Conservation (phyloP, 2,888 invertebrate genomes). For the Amblyjoppa proteus region DNA sequence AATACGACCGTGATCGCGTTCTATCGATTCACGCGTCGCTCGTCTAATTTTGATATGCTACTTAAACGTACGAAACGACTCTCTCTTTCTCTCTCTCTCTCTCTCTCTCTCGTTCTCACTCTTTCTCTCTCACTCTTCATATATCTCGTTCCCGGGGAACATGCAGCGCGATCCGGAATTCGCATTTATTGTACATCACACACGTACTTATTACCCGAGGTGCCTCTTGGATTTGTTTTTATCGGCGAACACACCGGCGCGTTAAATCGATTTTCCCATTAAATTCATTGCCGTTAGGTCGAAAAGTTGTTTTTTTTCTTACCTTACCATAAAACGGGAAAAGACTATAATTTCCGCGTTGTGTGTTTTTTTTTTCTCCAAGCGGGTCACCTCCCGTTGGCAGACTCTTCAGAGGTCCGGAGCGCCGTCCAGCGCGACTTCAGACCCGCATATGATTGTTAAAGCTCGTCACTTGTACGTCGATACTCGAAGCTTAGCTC, state of each 20-base stretch:
- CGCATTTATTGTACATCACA: slow-evolving; percentile 68
- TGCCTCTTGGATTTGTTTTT: slow-evolving; percentile 29
- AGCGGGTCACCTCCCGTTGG: background rate
- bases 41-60: slow-evolving; percentile 75
- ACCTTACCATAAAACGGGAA: slow-evolving; percentile 15
- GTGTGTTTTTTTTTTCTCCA: slow-evolving; percentile 25
- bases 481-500: slow-evolving; percentile 62
- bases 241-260: slow-evolving; percentile 2
- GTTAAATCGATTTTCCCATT: slow-evolving; percentile 41
- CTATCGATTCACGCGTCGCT: slow-evolving; percentile 65
- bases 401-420: slow-evolving; percentile 16
- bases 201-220: slow-evolving; percentile 36
- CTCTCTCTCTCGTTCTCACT: slow-evolving; percentile 14
- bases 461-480: slow-evolving; percentile 66
- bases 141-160: slow-evolving; percentile 21
- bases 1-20: slow-evolving; percentile 66
- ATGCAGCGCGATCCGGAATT: slow-evolving; percentile 56
- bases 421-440: slow-evolving; percentile 41
- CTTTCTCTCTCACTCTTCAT: slow-evolving; percentile 38
- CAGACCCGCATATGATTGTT: slow-evolving; percentile 60
- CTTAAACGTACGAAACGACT: slow-evolving; percentile 71
- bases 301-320: slow-evolving; percentile 21
- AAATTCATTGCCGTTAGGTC: slow-evolving; percentile 22
- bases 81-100: slow-evolving; percentile 31
- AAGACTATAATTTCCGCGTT: slow-evolving; percentile 7